Conservation (phyloP, 1,140 invertebrate genomes). For the Pogonus chalceus region DNA sequence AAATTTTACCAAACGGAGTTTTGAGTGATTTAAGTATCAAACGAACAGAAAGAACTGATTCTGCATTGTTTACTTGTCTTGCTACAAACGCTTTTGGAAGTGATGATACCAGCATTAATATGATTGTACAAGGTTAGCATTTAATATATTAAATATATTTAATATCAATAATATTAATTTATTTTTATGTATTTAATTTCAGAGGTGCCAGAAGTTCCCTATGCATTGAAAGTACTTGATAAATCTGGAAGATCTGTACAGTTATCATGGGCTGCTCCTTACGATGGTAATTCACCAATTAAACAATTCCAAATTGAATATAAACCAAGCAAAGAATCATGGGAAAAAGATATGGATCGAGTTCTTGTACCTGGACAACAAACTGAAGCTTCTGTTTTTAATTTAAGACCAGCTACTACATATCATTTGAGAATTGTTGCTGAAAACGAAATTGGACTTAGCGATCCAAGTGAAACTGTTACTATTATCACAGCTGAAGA, state of each 20-base stretch:
- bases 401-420: constrained; percentile 79
- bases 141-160: constrained; percentile 9
- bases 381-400: constrained; percentile 78
- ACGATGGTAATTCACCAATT: constrained; percentile 91
- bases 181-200: constrained; percentile 19
- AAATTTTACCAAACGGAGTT: constrained; percentile 76
- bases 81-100: constrained; percentile 91
- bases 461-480: constrained; percentile 83
- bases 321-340: constrained; percentile 78
- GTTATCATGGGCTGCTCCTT: constrained; percentile 85
- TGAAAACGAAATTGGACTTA: constrained; percentile 87
- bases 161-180: constrained; percentile 15
- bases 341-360: constrained; percentile 73
- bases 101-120: constrained; percentile 89
- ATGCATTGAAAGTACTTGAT: constrained; percentile 81
- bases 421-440: constrained; percentile 89
- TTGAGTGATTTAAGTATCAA: constrained; percentile 83
- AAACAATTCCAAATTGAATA: constrained; percentile 87
- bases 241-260: constrained; percentile 84
- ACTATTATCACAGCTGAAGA: constrained; percentile 92
- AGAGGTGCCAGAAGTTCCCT: constrained; percentile 90
- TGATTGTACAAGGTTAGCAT: constrained; percentile 79
- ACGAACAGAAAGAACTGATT: constrained; percentile 79
- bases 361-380: constrained; percentile 77
- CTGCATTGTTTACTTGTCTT: constrained; percentile 87